These are phyloP conservation scores for Leptopilina syphax DNA, from an alignment of 2,888 invertebrate species.

Conservation along the genomic window DNA sequence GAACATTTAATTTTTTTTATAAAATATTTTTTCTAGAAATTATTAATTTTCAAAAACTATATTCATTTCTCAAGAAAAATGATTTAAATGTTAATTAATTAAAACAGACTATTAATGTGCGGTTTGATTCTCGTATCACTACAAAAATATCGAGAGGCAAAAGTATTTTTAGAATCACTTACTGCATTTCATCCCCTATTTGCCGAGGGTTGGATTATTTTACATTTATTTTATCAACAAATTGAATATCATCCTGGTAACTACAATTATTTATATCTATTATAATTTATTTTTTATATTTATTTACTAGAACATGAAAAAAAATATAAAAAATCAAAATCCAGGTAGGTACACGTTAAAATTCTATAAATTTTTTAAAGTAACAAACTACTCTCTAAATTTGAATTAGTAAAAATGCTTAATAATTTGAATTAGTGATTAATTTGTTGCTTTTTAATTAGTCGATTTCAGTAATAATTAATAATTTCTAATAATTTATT, in stretches of 20 bases:
- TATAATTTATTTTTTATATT: background rate
- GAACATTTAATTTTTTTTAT: too few relatives aligned
- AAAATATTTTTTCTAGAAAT: background rate
- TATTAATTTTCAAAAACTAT: background rate
- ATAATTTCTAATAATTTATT: too few relatives aligned
- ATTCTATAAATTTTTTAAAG: too few relatives aligned
- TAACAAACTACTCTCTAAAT: too few relatives aligned
- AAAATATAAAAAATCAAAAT: too few relatives aligned
- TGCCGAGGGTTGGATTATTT: constrained; percentile 64
- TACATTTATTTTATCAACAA: constrained; percentile 66
- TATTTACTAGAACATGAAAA: too few relatives aligned
- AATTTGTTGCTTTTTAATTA: too few relatives aligned
- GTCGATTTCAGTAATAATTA: too few relatives aligned
- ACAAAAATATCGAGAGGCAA: constrained; percentile 60
- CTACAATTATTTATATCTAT: background rate
- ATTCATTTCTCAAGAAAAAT: too few relatives aligned
- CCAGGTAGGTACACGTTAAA: too few relatives aligned
- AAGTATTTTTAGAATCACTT: constrained; percentile 62
- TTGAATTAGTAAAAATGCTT: too few relatives aligned
- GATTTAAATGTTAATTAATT: background rate
- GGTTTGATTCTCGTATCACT: constrained; percentile 60
- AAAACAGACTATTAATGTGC: constrained; percentile 61
- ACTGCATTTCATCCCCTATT: constrained; percentile 64
- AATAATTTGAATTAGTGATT: too few relatives aligned
- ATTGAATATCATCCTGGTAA: constrained; percentile 66